Conservation (phyloP, 2,113 vertebrate species). For the cat (Felis catus) region DNA sequence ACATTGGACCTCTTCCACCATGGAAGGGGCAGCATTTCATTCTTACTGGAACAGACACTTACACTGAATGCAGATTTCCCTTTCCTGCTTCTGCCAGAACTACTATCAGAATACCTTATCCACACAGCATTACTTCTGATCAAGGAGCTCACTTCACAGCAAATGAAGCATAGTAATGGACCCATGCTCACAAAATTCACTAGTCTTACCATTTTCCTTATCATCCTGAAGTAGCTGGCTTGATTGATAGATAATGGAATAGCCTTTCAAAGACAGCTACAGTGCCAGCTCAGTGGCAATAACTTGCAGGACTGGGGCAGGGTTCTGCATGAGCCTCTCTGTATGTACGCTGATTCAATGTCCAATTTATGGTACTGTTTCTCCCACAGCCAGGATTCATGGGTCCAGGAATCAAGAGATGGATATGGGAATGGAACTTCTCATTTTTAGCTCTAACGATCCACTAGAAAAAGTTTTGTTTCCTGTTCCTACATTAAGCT, state of each 20-base stretch:
- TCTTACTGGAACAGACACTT: background rate
- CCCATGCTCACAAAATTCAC: background rate
- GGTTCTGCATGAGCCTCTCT: no score
- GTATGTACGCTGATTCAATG: background rate
- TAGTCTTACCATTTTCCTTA: background rate
- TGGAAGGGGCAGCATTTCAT: background rate
- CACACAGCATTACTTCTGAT: background rate
- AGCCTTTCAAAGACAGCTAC: background rate
- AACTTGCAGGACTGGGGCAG: background rate
- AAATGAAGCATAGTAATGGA: background rate
- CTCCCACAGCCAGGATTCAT: background rate
- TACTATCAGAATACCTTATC: background rate
- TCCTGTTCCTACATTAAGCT: background rate
- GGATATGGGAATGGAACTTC: background rate
- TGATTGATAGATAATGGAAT: background rate
- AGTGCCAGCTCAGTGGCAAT: background rate
- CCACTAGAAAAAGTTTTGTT: background rate
- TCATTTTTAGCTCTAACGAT: background rate
- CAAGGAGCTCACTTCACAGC: background rate
- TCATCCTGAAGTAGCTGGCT: background rate
- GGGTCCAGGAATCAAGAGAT: background rate
- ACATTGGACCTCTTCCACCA: background rate
- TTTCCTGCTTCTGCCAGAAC: background rate
- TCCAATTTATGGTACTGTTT: background rate
- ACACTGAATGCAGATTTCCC: background rate